These are phyloP conservation scores for Pipistrellus kuhlii DNA, from an alignment of 2,797 vertebrate species.

Conservation along the genomic window DNA sequence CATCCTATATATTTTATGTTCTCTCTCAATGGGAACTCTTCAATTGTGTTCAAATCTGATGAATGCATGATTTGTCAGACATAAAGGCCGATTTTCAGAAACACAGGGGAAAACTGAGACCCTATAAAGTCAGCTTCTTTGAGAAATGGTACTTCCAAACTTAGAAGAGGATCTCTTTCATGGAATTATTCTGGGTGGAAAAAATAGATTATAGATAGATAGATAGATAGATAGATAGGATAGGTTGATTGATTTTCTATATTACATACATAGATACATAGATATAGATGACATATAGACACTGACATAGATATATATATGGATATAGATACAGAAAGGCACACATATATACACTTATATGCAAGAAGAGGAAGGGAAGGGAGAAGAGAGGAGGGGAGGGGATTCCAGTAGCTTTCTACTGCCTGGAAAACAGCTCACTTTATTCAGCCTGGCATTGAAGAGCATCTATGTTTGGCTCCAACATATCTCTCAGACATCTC, in stretches of 20 bases:
- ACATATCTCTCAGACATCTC: not conserved
- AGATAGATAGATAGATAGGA: not conserved
- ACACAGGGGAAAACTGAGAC: not conserved
- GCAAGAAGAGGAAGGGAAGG: not conserved
- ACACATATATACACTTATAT: not conserved
- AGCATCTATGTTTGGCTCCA: not conserved
- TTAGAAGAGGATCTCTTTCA: not conserved
- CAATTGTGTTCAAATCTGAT: not conserved
- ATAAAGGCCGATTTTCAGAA: constrained; percentile 6
- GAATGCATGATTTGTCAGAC: not conserved
- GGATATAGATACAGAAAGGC: not conserved
- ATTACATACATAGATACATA: not conserved
- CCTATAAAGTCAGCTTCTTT: not conserved
- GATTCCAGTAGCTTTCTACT: not conserved
- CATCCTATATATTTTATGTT: not conserved
- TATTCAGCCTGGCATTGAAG: not conserved
- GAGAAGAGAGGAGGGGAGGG: too few species aligned
- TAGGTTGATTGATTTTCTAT: too few species aligned
- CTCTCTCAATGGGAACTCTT: not conserved
- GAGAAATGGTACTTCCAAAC: not conserved
- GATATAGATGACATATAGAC: not conserved
- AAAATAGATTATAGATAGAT: not conserved
- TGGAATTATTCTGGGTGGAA: not conserved
- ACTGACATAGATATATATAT: not conserved
- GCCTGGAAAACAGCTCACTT: not conserved